Base-by-base conservation (phyloP, 1,140 invertebrate genomes). In the Venustaconcha ellipsiformis region DNA sequence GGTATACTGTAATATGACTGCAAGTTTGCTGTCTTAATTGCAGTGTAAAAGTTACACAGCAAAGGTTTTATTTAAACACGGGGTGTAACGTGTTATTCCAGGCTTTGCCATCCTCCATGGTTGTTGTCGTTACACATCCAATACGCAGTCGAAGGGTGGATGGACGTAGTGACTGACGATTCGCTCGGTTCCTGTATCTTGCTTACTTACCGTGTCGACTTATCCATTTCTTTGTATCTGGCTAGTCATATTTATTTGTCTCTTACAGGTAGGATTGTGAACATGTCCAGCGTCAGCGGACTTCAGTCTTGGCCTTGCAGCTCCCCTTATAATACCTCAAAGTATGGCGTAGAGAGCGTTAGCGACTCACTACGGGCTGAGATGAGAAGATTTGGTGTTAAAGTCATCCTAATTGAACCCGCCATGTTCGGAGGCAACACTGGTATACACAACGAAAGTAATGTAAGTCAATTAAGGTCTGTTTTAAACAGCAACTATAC, bases 261-360 rank as follows among this genome's bases (percentile, higher is more conserved):
- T 65, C 20, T 81, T 70, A 6, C 70, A 91, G 91, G 90, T 62
- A 92, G 95, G 79, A 90, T 97, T 60, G 93, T 97, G 20, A 94
- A 94, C 63, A 89, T 96, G 11, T 93, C 92, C 6, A 96, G 95
- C 83, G 94, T 96, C 82, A 96, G 96, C 87, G 93, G 93, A 0
- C 71, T 90, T 26, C 90, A 93, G 78, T 91, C 94, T 1, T 89
- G 96, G 23, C 95, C 95, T 0, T 93, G 93, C 0, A 89, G 95
- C 30, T 89, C 93, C 0, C 89, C 93, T 3, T 97, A 97, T 88
- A 92, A 93, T 6, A 94, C 95, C 1, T 94, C 94, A 0, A 97
- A 97, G 90, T 93, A 93, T 12, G 95, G 92, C 0, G 78, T 96
- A 11, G 86, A 92, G 30, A 93, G 80, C n/a, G 80, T 90, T 57